Evolutionary conservation across 2,888 invertebrate species (phyloP).

Genomic region (Dasypolia templi): DNA sequence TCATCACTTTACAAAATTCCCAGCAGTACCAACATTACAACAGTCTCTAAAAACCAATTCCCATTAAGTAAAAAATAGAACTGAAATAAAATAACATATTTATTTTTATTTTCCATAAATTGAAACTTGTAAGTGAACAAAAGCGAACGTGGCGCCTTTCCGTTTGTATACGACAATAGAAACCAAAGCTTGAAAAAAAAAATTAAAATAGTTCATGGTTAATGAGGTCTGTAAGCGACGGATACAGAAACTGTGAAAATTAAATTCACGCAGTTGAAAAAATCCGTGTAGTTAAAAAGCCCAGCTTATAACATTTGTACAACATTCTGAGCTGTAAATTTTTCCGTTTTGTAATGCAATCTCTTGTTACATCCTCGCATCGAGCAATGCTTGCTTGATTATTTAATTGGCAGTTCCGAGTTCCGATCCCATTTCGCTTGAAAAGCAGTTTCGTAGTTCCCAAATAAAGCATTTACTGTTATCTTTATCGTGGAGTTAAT

Average conservation of each 20-base stretch:
- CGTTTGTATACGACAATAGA: conserved; percentile 45
- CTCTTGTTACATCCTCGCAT: neutral
- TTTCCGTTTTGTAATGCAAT: conserved; percentile 20
- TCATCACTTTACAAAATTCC: neutral
- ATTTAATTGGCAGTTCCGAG: conserved; percentile 21
- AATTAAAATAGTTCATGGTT: conserved; percentile 34
- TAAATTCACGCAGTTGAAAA: conserved; percentile 25
- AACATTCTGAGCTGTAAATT: neutral
- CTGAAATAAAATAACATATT: conserved; percentile 21
- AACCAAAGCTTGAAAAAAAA: conserved; percentile 37
- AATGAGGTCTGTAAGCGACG: conserved; percentile 38
- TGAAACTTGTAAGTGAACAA: conserved; percentile 49
- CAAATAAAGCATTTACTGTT: conserved; percentile 53
- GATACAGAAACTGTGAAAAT: conserved; percentile 3
- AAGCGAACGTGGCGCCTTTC: conserved; percentile 56
- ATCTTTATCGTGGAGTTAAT: conserved; percentile 57
- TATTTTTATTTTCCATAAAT: conserved; percentile 43
- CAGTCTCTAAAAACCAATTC: conserved; percentile 4
- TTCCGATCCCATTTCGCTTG: conserved; percentile 16
- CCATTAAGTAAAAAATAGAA: conserved; percentile 2
- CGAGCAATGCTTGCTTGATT: neutral
- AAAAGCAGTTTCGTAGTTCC: conserved; percentile 26
- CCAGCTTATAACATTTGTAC: neutral
- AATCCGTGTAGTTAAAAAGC: conserved; percentile 12
- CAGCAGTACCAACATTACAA: neutral